Percentiles rank a stretch among this genome's conserved stretches.
phyloP scores from a whole-genome alignment of 2,888 invertebrate genomes.

The Eremobia ochroleuca region DNA sequence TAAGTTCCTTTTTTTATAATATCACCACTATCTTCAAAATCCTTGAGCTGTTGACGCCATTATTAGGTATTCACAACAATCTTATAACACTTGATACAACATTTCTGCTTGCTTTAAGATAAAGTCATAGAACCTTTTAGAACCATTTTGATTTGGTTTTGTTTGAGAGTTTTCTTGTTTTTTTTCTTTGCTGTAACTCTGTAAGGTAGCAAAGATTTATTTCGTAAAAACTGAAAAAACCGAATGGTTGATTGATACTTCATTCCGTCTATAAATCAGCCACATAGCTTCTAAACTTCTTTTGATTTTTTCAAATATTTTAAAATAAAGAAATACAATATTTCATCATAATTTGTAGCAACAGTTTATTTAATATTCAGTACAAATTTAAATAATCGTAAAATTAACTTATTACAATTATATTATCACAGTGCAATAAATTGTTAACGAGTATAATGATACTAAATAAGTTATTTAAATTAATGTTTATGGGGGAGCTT shows the following conservation, averaged over 20 bases:
- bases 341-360: not conserved
- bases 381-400: constrained; percentile 16
- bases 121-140: not conserved
- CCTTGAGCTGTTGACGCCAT: not conserved
- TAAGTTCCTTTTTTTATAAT: too few species aligned
- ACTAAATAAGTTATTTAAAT: constrained; percentile 21
- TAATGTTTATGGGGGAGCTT: constrained; percentile 55
- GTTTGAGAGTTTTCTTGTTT: not conserved
- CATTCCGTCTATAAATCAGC: not conserved
- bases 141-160: not conserved
- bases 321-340: not conserved
- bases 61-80: too few species aligned
- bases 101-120: too few species aligned
- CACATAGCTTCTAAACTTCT: too few species aligned
- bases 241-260: not conserved
- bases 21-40: not conserved
- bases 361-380: constrained; percentile 52
- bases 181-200: too few species aligned
- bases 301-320: not conserved
- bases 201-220: not conserved
- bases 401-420: constrained; percentile 34
- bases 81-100: not conserved
- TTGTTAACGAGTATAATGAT: constrained; percentile 23
- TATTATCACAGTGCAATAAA: constrained; percentile 56
- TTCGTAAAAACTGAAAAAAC: not conserved